Percentiles rank a stretch among this genome's conserved stretches.
Evolutionary conservation across 2,797 vertebrate species (phyloP).

Genomic region (Sparidentex hasta): DNA sequence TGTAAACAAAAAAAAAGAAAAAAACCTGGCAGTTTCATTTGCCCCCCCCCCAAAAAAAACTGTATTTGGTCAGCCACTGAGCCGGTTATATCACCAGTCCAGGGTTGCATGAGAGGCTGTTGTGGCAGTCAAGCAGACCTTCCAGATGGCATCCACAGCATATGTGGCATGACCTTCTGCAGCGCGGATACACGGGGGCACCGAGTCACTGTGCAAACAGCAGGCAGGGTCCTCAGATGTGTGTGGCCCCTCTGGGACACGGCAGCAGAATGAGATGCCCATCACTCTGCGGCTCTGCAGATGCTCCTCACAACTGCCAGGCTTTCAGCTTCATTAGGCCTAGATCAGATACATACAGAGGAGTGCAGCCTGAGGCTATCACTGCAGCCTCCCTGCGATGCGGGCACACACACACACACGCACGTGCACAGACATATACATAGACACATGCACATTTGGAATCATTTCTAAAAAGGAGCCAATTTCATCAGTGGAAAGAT

Average conservation of each 20-base stretch:
- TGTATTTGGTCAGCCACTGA: constrained; percentile 35
- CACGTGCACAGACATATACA: constrained; percentile 6
- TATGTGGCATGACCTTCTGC: constrained; percentile 86
- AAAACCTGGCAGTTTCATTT: constrained; percentile 3
- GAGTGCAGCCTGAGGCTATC: constrained; percentile 84
- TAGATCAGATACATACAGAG: constrained; percentile 88
- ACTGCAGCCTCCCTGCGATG: constrained; percentile 77
- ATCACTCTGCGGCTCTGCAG: constrained; percentile 92
- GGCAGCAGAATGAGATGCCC: constrained; percentile 91
- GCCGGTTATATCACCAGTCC: constrained; percentile 55
- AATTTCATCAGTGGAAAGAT: constrained; percentile 76
- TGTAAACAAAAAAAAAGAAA: constrained; percentile 1
- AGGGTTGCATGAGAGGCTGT: constrained; percentile 44
- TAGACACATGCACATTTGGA: constrained; percentile 62
- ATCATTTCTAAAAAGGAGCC: constrained; percentile 80
- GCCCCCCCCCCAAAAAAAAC: background rate
- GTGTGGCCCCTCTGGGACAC: constrained; percentile 72
- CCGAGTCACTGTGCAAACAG: constrained; percentile 74
- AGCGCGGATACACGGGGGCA: constrained; percentile 69
- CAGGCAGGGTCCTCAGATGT: constrained; percentile 87
- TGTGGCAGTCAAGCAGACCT: constrained; percentile 66
- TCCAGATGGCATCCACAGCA: constrained; percentile 81
- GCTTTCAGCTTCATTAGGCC: constrained; percentile 92
- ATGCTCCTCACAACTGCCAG: constrained; percentile 90
- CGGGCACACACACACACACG: constrained; percentile 41